phyloP scores from a whole-genome alignment of 2,797 vertebrate species.

The Protosalanx chinensis region DNA sequence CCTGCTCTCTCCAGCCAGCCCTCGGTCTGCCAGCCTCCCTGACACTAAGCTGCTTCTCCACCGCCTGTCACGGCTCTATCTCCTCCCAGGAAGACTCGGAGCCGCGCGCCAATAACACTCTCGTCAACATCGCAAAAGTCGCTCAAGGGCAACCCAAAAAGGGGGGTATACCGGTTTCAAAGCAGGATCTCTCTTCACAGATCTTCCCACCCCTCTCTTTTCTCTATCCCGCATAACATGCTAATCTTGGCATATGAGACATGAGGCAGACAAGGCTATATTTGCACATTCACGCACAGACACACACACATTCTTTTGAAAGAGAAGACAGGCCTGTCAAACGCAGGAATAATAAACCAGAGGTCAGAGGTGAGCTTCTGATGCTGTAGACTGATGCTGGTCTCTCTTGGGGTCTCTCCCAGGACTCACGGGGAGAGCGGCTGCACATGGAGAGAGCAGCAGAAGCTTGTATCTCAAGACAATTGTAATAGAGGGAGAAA shows the following conservation, averaged over 20 bases:
- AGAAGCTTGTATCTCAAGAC: not conserved
- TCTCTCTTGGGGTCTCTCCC: too few relatives aligned
- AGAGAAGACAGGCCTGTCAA: too few relatives aligned
- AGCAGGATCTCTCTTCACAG: constrained; percentile 42
- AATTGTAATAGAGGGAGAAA: not conserved
- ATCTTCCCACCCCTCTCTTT: constrained; percentile 40
- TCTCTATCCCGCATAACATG: constrained; percentile 39
- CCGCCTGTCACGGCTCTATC: constrained; percentile 57
- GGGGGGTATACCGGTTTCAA: constrained; percentile 56
- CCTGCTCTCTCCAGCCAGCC: constrained; percentile 45
- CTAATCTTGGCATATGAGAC: constrained; percentile 63
- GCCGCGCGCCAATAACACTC: constrained; percentile 8
- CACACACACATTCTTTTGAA: not conserved
- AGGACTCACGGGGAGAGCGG: not conserved
- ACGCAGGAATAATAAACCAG: too few relatives aligned
- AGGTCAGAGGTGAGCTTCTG: not conserved
- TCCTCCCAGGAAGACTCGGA: constrained; percentile 55
- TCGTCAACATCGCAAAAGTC: constrained; percentile 56
- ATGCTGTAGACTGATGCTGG: too few relatives aligned
- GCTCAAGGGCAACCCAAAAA: constrained; percentile 56
- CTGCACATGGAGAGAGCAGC: not conserved
- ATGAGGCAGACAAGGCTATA: constrained; percentile 4
- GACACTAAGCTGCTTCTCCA: constrained; percentile 57
- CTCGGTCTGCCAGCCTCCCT: constrained; percentile 33
- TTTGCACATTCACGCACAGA: constrained; percentile 26